Percentiles rank a stretch among this genome's conserved stretches.
Evolutionary conservation across 2,113 vertebrate genomes (phyloP).

Genomic region (Phasianus colchicus): DNA sequence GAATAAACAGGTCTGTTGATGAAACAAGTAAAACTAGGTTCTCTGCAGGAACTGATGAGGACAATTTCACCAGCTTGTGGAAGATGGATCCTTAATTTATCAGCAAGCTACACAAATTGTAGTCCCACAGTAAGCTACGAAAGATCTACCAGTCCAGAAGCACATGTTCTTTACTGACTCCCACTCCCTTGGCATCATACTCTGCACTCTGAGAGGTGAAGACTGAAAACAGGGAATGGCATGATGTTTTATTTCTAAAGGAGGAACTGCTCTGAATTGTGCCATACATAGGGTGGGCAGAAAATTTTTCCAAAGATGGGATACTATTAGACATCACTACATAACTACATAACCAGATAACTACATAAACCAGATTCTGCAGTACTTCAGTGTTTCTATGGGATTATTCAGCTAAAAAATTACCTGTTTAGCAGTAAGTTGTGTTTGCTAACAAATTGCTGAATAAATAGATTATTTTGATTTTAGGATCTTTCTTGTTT

Average conservation of each 20-base stretch:
- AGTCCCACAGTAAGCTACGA: not conserved
- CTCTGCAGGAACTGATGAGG: not conserved
- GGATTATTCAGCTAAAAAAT: not conserved
- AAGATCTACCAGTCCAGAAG: not conserved
- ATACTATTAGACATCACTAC: not conserved
- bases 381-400: not conserved
- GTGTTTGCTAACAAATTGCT: not conserved
- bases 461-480: not conserved
- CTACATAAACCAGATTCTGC: not conserved
- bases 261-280: not conserved
- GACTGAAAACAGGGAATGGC: constrained; percentile 7
- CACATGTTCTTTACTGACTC: not conserved
- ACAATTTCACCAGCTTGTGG: not conserved
- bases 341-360: not conserved
- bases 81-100: not conserved
- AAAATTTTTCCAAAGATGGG: not conserved
- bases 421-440: not conserved
- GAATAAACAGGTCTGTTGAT: not conserved
- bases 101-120: not conserved
- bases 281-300: not conserved
- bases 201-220: not conserved
- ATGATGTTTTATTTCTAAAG: not conserved
- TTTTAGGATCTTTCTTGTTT: not conserved
- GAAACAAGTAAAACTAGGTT: not conserved
- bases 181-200: not conserved